Percentiles rank a stretch among this genome's conserved stretches.
phyloP scores from a whole-genome alignment of 2,113 vertebrate genomes.

The Stictonetta naevosa region DNA sequence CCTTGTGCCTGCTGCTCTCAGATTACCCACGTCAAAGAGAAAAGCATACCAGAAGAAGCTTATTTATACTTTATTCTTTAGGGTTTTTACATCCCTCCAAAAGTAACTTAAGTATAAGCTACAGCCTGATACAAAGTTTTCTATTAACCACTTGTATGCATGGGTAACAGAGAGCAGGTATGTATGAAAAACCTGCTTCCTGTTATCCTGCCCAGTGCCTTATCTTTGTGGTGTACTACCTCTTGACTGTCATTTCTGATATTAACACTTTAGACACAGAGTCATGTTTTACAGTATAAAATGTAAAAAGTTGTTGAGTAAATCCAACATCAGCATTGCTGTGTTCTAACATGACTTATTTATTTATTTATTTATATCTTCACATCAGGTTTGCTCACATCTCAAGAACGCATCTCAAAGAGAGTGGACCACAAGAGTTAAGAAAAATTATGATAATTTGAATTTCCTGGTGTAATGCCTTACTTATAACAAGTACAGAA shows the following conservation, averaged over 20 bases:
- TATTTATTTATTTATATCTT: neutral
- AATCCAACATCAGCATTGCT: no score
- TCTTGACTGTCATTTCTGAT: neutral
- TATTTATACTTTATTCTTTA: fast-evolving
- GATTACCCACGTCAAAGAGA: neutral
- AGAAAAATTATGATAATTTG: neutral
- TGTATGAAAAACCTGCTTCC: neutral
- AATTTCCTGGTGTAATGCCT: neutral
- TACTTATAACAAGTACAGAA: neutral
- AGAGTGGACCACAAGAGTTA: neutral
- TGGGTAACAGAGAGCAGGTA: neutral
- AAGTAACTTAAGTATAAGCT: neutral
- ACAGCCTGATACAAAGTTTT: neutral
- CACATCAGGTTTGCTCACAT: neutral
- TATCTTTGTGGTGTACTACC: neutral
- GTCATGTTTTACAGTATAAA: no score
- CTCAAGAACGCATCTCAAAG: neutral
- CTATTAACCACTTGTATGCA: neutral
- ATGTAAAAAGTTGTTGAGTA: no score
- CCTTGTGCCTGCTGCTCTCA: neutral
- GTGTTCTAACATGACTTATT: no score
- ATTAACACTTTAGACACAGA: no score
- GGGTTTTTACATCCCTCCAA: neutral
- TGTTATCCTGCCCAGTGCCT: fast-evolving
- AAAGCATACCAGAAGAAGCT: neutral